phyloP scores from a whole-genome alignment of 2,113 vertebrate genomes.

The Strix uralensis region DNA sequence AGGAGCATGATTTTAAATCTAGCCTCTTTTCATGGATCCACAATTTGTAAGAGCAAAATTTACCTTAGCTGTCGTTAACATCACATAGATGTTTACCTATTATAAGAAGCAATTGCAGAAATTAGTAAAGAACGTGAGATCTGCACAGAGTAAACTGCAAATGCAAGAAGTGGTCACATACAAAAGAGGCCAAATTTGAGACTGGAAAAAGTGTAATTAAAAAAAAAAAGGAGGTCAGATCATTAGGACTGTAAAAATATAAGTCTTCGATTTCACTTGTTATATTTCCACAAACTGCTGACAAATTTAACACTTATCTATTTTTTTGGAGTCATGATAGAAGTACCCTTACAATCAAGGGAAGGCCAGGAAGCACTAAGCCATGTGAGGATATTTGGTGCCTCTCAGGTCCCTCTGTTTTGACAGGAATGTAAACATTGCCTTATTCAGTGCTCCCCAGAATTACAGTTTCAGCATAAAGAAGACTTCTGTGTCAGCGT shows the following conservation, averaged over 20 bases:
- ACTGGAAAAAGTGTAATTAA: not conserved
- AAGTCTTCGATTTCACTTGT: not conserved
- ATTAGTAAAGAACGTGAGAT: not conserved
- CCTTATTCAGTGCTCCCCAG: not conserved
- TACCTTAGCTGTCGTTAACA: not conserved
- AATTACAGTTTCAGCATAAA: conserved; percentile 81
- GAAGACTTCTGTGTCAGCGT: conserved; percentile 73
- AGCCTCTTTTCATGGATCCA: not conserved
- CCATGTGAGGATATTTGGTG: fast-evolving
- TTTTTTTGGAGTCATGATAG: not conserved
- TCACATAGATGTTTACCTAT: not conserved
- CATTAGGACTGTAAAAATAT: not conserved
- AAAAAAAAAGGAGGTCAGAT: not conserved
- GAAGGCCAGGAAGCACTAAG: not conserved
- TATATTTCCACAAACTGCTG: not conserved
- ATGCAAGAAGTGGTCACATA: not conserved
- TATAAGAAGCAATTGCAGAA: not conserved
- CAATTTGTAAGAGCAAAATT: not conserved
- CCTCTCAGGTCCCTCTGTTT: not conserved
- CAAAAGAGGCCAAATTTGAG: not conserved
- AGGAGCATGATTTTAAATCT: not conserved
- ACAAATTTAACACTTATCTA: not conserved
- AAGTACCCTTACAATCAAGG: not conserved
- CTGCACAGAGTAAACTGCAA: not conserved
- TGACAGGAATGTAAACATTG: conserved; percentile 21